A percentile compares a stretch with the other conserved stretches of the same genome.
These are phyloP conservation scores for Sanderia malayensis DNA, from an alignment of 30 jellyfish, hydroid and myxozoan species.

Conservation along the genomic window DNA sequence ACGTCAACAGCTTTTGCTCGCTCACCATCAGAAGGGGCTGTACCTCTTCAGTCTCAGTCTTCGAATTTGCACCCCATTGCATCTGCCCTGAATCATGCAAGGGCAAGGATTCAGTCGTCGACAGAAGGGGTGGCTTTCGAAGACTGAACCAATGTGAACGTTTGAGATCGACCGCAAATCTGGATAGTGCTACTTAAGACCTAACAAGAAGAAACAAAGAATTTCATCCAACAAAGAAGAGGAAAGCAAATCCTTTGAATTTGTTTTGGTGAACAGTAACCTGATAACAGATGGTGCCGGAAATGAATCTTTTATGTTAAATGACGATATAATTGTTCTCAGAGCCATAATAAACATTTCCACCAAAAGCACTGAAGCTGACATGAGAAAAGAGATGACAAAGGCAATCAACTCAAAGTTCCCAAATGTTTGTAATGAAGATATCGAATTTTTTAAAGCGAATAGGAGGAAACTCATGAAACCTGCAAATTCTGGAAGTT, in stretches of 20 bases:
- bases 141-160: slow-evolving; percentile 4
- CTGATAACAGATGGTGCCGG: background rate
- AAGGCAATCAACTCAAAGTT: slow-evolving; percentile 2
- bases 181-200: background rate
- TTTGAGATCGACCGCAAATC: slow-evolving; percentile 1
- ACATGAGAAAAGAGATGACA: background rate
- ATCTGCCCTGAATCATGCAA: background rate
- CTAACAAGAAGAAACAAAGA: background rate
- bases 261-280: slow-evolving; percentile 2
- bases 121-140: slow-evolving; percentile 6
- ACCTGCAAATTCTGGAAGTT: background rate
- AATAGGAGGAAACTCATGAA: background rate
- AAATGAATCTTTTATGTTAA: background rate
- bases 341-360: background rate
- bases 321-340: background rate
- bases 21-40: background rate
- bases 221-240: background rate
- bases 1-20: background rate
- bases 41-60: background rate
- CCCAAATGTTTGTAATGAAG: background rate
- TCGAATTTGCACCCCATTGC: slow-evolving; percentile 5
- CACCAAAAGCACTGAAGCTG: slow-evolving; percentile 5
- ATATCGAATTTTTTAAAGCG: background rate
- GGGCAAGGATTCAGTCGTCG: background rate
- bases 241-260: background rate